phyloP scores from a whole-genome alignment of 2,113 vertebrate species.

The Oreotrochilus melanogaster region DNA sequence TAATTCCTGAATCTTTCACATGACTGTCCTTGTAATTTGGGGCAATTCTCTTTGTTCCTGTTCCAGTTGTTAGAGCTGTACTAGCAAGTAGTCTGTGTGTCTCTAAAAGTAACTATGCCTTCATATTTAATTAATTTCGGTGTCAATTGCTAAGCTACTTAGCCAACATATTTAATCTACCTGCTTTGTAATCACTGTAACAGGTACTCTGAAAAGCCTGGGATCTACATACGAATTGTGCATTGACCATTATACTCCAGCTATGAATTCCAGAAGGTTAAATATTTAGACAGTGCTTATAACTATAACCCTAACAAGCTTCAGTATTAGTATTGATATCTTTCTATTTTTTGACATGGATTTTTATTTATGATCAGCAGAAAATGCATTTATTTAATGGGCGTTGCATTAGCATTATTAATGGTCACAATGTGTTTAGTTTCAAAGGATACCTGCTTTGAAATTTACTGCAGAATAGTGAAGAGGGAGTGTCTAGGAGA shows the following conservation, averaged over 20 bases:
- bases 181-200: conserved; percentile 5
- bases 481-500: background rate
- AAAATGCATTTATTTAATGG: background rate
- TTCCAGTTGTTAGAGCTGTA: background rate
- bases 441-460: background rate
- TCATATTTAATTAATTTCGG: conserved; percentile 18
- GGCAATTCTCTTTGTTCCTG: background rate
- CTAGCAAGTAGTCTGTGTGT: conserved; percentile 1
- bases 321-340: background rate
- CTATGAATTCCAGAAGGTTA: background rate
- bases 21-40: background rate
- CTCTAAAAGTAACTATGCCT: conserved; percentile 26
- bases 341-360: background rate
- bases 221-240: background rate
- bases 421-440: background rate
- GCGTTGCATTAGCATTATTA: background rate
- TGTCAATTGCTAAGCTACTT: conserved; percentile 17
- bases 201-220: background rate
- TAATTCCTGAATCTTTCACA: background rate
- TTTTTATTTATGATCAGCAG: conserved; percentile 4
- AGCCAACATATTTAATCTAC: background rate
- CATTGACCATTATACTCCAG: background rate
- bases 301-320: background rate
- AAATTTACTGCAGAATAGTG: background rate
- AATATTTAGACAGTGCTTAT: background rate